Conservation (phyloP, 1,140 invertebrate genomes). For the Doryteuthis pealeii region DNA sequence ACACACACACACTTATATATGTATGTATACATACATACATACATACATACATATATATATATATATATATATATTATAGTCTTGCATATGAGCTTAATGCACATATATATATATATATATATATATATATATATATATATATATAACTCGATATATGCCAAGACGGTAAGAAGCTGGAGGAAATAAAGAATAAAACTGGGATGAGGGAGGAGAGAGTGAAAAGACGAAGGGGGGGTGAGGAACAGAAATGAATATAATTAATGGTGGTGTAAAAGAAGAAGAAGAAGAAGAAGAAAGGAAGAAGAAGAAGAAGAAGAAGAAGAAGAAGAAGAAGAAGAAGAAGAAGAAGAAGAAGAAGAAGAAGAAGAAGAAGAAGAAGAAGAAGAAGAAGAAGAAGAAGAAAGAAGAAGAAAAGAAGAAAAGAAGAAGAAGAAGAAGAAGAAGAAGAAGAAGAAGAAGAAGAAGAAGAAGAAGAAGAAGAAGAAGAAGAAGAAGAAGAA, state of each 20-base stretch:
- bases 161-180: background rate
- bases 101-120: too few species aligned
- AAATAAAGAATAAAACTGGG: background rate
- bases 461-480: background rate
- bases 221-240: background rate
- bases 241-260: background rate
- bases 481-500: background rate
- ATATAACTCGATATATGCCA: too few species aligned
- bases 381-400: slow-evolving; percentile 7
- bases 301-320: background rate
- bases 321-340: slow-evolving; percentile 8
- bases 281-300: background rate
- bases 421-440: background rate
- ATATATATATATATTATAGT: too few species aligned
- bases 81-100: too few species aligned
- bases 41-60: too few species aligned
- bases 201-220: too few species aligned
- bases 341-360: slow-evolving; percentile 9
- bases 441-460: background rate
- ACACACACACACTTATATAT: too few species aligned
- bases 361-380: slow-evolving; percentile 12
- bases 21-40: too few species aligned
- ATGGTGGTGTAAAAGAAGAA: background rate
- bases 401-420: slow-evolving; percentile 8
- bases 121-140: too few species aligned